phyloP scores from a whole-genome alignment of 2,888 invertebrate species.

The Tinea pellionella region DNA sequence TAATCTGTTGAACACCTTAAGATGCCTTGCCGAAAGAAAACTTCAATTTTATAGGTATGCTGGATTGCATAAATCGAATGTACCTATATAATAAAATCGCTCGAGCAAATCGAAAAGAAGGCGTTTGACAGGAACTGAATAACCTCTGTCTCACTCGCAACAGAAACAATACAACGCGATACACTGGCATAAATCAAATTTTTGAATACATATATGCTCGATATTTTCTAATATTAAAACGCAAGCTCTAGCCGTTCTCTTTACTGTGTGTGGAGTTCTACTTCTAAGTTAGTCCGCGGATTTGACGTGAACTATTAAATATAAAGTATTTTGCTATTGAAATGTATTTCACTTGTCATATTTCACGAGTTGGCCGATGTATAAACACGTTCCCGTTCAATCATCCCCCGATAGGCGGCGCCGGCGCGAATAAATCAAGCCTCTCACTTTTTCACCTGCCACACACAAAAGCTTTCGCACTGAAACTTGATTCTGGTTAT shows the following conservation, averaged over 20 bases:
- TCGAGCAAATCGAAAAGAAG: slow-evolving; percentile 31
- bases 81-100: slow-evolving; percentile 25
- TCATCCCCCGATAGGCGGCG: slow-evolving; percentile 63
- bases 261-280: slow-evolving; percentile 20
- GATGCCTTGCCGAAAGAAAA: background rate
- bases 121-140: slow-evolving; percentile 49
- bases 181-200: slow-evolving; percentile 51
- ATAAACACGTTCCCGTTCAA: slow-evolving; percentile 67
- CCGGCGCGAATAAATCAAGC: slow-evolving; percentile 65
- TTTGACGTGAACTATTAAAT: slow-evolving; percentile 30
- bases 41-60: slow-evolving; percentile 6
- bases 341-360: slow-evolving; percentile 56
- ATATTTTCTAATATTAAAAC: slow-evolving; percentile 42
- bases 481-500: slow-evolving; percentile 70
- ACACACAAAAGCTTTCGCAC: slow-evolving; percentile 66
- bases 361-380: slow-evolving; percentile 56
- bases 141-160: slow-evolving; percentile 30
- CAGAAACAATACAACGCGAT: slow-evolving; percentile 46
- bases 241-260: slow-evolving; percentile 30
- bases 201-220: slow-evolving; percentile 34
- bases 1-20: background rate
- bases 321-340: slow-evolving; percentile 24
- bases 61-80: background rate
- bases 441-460: slow-evolving; percentile 69
- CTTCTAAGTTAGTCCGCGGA: slow-evolving; percentile 29